A percentile compares a stretch with the other conserved stretches of the same genome.
Evolutionary conservation across 2,888 invertebrate genomes (phyloP).

Genomic region (Pristionchus exspectatus): DNA sequence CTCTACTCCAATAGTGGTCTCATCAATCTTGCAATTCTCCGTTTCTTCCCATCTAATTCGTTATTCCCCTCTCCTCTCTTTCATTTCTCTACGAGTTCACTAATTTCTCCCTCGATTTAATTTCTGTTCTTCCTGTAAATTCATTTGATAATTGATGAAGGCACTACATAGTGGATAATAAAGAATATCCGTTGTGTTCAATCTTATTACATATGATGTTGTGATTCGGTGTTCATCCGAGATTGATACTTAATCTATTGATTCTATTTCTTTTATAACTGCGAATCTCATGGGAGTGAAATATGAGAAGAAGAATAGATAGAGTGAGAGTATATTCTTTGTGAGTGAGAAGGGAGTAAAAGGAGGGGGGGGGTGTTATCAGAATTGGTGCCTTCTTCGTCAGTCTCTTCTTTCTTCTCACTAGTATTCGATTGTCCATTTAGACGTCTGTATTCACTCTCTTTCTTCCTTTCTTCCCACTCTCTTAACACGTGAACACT

Average conservation of each 20-base stretch:
- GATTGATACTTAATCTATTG: not conserved
- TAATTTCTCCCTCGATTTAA: not conserved
- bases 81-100: not conserved
- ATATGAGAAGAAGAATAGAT: not conserved
- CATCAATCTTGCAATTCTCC: not conserved
- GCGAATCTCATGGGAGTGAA: not conserved
- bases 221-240: constrained; percentile 28
- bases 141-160: not conserved
- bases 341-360: not conserved
- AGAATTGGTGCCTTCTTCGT: constrained; percentile 4
- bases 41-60: constrained; percentile 5
- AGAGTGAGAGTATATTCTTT: not conserved
- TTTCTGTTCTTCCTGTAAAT: not conserved
- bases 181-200: not conserved
- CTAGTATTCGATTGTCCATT: constrained; percentile 40
- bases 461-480: not conserved
- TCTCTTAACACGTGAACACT: not conserved
- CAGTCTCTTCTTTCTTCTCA: not conserved
- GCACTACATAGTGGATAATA: not conserved
- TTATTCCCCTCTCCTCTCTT: constrained; percentile 2
- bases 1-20: not conserved
- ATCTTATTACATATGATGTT: not conserved
- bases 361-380: constrained; percentile 19
- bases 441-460: not conserved
- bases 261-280: not conserved